phyloP scores from a whole-genome alignment of 2,797 vertebrate genomes.

The Lithobates sylvaticus region DNA sequence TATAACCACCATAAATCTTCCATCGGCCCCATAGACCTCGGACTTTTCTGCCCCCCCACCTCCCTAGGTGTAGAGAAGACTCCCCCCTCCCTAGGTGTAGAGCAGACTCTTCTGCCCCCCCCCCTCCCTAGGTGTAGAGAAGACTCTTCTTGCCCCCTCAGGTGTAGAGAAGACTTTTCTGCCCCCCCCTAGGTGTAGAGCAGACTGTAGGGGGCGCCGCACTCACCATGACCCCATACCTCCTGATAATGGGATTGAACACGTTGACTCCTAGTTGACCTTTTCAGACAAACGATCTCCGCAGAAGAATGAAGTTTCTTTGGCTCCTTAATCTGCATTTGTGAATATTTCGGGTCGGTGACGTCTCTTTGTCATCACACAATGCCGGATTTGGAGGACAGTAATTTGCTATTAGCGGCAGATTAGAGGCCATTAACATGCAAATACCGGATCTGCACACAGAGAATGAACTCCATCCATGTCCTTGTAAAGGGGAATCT shows the following conservation, averaged over 20 bases:
- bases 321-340: not conserved
- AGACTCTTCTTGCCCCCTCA: slow-evolving; percentile 63
- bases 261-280: slow-evolving; percentile 74
- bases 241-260: slow-evolving; percentile 73
- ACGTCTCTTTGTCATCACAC: slow-evolving; percentile 11
- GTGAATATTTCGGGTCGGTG: slow-evolving; percentile 33
- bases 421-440: slow-evolving; percentile 30
- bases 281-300: slow-evolving; percentile 68
- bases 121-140: too few relatives aligned
- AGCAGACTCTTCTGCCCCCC: too few relatives aligned
- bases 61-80: too few relatives aligned
- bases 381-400: not conserved
- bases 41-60: too few relatives aligned
- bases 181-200: too few relatives aligned
- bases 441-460: slow-evolving; percentile 6
- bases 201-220: slow-evolving; percentile 64
- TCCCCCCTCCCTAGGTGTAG: too few relatives aligned
- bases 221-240: slow-evolving; percentile 71
- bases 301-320: slow-evolving; percentile 24
- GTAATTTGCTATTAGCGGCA: slow-evolving; percentile 8
- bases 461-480: not conserved
- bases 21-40: too few relatives aligned
- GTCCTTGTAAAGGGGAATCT: not conserved
- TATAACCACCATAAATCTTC: too few relatives aligned
- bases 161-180: too few relatives aligned